These are phyloP conservation scores for Poecile montanus DNA, from an alignment of 2,797 vertebrate genomes.

Conservation along the genomic window DNA sequence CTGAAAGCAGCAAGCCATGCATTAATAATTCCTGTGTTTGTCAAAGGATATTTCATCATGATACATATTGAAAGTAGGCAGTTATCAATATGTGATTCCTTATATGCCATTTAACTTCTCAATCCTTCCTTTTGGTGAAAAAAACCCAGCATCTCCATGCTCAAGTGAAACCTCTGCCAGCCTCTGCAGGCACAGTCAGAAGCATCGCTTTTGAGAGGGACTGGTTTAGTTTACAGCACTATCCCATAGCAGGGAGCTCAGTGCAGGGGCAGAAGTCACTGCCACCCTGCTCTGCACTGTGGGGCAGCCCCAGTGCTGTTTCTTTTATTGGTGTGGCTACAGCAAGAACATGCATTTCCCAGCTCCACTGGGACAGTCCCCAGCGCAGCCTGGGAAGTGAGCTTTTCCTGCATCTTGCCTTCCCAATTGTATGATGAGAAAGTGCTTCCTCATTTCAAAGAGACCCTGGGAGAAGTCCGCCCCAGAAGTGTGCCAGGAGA, in stretches of 20 bases:
- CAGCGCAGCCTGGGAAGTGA: not conserved
- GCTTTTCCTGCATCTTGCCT: not conserved
- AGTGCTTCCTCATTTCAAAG: not conserved
- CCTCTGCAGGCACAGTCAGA: not conserved
- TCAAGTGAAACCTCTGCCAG: not conserved
- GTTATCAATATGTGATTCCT: not conserved
- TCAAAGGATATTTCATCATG: not conserved
- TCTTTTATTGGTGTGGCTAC: not conserved
- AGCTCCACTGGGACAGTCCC: not conserved
- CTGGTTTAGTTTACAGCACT: not conserved
- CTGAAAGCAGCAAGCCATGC: not conserved
- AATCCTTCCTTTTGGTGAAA: not conserved
- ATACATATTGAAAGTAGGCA: not conserved
- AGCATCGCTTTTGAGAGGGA: not conserved
- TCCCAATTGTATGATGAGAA: not conserved
- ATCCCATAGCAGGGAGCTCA: not conserved
- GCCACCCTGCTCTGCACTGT: not conserved
- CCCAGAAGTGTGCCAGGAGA: not conserved
- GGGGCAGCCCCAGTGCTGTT: not conserved
- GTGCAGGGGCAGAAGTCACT: not conserved
- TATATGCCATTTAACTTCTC: not conserved
- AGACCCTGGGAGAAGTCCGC: not conserved
- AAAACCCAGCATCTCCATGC: not conserved
- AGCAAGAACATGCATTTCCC: not conserved
- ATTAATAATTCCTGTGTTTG: not conserved